These are phyloP conservation scores for Megalops atlanticus DNA, from an alignment of 2,113 vertebrate genomes.

Conservation along the genomic window DNA sequence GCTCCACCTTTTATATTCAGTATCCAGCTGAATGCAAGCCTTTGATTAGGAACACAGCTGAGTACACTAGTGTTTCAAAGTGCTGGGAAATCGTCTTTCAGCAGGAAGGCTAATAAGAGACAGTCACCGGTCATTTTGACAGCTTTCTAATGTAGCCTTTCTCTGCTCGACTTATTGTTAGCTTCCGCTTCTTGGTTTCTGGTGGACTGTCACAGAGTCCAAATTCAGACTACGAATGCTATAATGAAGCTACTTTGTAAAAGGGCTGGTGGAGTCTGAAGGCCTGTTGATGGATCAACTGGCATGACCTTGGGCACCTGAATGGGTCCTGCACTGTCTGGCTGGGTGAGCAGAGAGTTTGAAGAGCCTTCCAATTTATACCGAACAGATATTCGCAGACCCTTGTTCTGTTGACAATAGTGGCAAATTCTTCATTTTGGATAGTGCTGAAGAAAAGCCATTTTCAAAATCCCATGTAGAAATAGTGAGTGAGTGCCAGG, in stretches of 20 bases:
- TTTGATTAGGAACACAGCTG: slow-evolving; percentile 62
- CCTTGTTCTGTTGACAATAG: neutral
- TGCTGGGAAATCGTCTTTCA: slow-evolving; percentile 61
- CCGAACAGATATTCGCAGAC: neutral
- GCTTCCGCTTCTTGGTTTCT: slow-evolving; percentile 31
- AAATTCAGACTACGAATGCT: slow-evolving; percentile 33
- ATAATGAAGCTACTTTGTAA: slow-evolving; percentile 29
- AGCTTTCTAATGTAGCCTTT: slow-evolving; percentile 46
- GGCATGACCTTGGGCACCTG: slow-evolving; percentile 19
- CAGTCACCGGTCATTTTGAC: slow-evolving; percentile 52
- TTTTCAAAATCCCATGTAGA: neutral
- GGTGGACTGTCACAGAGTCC: slow-evolving; percentile 29
- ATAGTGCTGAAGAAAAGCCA: neutral
- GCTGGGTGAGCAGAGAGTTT: neutral
- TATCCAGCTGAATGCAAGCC: slow-evolving; percentile 52
- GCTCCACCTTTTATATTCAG: slow-evolving; percentile 50
- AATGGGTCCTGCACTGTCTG: neutral
- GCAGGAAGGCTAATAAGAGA: slow-evolving; percentile 50
- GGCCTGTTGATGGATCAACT: slow-evolving; percentile 29
- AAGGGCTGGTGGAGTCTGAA: slow-evolving; percentile 29
- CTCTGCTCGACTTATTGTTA: slow-evolving; percentile 13
- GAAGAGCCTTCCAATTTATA: neutral
- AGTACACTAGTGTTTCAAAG: slow-evolving; percentile 64
- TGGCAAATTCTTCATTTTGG: slow-evolving; percentile 13
- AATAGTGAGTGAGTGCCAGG: neutral